Conservation (phyloP, 2,888 invertebrate species). For the Idaea aversata region DNA sequence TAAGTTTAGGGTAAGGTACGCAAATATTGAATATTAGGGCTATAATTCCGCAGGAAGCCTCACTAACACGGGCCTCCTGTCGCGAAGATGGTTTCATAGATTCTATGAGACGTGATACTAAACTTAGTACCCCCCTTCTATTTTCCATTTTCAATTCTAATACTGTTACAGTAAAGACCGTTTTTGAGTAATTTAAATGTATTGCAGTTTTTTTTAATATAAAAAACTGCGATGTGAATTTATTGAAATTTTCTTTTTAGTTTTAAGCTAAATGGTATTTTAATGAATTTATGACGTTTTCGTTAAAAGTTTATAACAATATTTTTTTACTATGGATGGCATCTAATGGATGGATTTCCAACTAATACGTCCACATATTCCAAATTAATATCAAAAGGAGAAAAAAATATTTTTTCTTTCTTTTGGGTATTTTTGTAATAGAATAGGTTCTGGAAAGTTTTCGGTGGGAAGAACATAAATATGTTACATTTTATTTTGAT, state of each 20-base stretch:
- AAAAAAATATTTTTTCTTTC: too few species aligned
- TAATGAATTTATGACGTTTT: slow-evolving; percentile 64
- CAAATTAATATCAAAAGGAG: too few species aligned
- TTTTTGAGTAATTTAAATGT: slow-evolving; percentile 6
- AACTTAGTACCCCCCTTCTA: slow-evolving; percentile 40
- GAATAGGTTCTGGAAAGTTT: too few species aligned
- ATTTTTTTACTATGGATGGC: background rate
- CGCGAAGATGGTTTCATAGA: slow-evolving; percentile 64
- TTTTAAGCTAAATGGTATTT: slow-evolving; percentile 6
- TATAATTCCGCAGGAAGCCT: slow-evolving; percentile 38
- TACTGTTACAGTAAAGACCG: slow-evolving; percentile 17
- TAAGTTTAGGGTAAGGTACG: slow-evolving; percentile 34
- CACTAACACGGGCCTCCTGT: slow-evolving; percentile 57
- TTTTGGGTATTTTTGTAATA: too few species aligned
- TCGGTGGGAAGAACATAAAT: too few species aligned
- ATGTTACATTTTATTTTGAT: too few species aligned
- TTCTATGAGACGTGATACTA: slow-evolving; percentile 43
- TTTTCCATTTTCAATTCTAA: background rate
- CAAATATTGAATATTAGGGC: slow-evolving; percentile 55
- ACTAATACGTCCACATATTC: too few species aligned
- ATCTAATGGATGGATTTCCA: too few species aligned
- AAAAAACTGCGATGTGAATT: slow-evolving; percentile 41
- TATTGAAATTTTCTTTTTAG: slow-evolving; percentile 47
- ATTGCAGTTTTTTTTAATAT: slow-evolving; percentile 57
- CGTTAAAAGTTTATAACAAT: background rate